Evolutionary conservation across 2,888 invertebrate species (phyloP).

Genomic region (Arge pagana): DNA sequence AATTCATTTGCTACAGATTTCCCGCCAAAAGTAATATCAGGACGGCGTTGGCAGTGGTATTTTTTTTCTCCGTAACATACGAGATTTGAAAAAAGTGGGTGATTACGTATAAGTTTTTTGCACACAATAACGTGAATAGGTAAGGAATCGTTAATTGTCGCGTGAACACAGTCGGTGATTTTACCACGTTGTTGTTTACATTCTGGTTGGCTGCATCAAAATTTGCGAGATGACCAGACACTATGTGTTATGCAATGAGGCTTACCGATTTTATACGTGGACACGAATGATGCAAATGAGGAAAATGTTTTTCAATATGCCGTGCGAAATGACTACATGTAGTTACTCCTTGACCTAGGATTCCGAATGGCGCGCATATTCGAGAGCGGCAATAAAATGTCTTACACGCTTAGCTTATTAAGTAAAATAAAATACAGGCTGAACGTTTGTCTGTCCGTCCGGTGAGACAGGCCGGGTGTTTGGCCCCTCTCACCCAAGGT

Average conservation of each 20-base stretch:
- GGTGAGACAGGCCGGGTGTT: constrained; percentile 39
- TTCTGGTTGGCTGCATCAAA: not conserved
- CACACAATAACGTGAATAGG: too few relatives aligned
- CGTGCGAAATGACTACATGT: not conserved
- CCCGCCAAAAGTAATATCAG: too few relatives aligned
- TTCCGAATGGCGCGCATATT: constrained; percentile 16
- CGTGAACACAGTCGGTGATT: not conserved
- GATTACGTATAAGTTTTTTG: too few relatives aligned
- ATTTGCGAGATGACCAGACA: not conserved
- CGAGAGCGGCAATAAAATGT: constrained; percentile 11
- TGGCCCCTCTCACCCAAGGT: constrained; percentile 41
- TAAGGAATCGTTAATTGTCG: too few relatives aligned
- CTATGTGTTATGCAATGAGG: not conserved
- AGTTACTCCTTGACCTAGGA: constrained; percentile 19
- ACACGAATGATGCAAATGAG: constrained; percentile 1
- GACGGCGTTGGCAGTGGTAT: too few relatives aligned
- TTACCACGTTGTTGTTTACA: constrained; percentile 2
- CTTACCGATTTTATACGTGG: not conserved
- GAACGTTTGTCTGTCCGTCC: constrained; percentile 34
- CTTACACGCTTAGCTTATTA: constrained; percentile 31
- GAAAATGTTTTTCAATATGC: not conserved
- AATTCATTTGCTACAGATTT: too few relatives aligned
- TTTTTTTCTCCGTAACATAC: too few relatives aligned
- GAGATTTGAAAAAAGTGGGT: too few relatives aligned
- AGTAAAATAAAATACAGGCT: constrained; percentile 33